Conservation (phyloP, 2,797 vertebrate genomes). For the Garrulus glandarius region DNA sequence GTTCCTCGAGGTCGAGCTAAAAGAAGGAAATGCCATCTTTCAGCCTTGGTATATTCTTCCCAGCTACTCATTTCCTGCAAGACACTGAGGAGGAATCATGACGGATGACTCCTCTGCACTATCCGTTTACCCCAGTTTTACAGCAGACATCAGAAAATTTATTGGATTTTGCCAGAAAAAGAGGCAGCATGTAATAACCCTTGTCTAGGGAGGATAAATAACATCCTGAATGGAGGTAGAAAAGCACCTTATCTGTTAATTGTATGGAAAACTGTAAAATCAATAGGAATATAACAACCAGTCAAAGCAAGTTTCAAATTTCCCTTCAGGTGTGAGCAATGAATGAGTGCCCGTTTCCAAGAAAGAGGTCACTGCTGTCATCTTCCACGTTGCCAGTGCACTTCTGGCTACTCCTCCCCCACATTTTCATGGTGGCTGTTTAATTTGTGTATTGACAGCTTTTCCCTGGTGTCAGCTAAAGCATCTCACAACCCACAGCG, state of each 20-base stretch:
- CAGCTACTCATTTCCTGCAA: conserved; percentile 45
- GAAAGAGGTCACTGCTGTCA: not conserved
- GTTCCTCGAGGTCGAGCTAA: not conserved
- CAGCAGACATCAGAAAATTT: conserved; percentile 24
- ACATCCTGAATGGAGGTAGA: not conserved
- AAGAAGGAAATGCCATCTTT: not conserved
- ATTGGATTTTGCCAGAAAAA: conserved; percentile 61
- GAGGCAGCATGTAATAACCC: conserved; percentile 27
- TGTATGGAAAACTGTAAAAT: conserved; percentile 3
- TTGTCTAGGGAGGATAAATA: conserved; percentile 50
- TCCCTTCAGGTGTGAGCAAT: not conserved
- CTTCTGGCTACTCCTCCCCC: not conserved
- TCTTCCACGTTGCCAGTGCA: fast-evolving
- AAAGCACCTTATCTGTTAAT: conserved; percentile 33
- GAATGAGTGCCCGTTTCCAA: not conserved
- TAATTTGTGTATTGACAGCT: no score
- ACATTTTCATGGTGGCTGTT: not conserved
- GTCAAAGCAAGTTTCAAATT: not conserved
- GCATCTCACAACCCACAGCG: not conserved
- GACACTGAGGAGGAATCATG: conserved; percentile 45
- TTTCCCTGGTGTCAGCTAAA: not conserved
- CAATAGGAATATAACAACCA: not conserved
- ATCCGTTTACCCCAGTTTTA: conserved; percentile 52
- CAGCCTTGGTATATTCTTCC: not conserved
- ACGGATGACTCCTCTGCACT: conserved; percentile 39